phyloP scores from a whole-genome alignment of 2,797 vertebrate species.

The Eleutherodactylus coqui region DNA sequence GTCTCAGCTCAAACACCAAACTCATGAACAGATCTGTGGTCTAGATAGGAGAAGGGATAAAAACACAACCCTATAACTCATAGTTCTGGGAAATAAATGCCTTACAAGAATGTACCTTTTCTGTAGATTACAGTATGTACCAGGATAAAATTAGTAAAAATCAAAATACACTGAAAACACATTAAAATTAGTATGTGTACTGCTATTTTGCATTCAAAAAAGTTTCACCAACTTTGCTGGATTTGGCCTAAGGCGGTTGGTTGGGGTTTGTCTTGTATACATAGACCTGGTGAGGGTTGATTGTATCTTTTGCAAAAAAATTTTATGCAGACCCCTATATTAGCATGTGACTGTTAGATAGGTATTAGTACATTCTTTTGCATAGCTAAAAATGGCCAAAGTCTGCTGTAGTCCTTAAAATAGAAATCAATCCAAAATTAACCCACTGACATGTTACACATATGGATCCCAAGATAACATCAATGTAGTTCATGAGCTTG shows the following conservation, averaged over 20 bases:
- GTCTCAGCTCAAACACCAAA: constrained; percentile 81
- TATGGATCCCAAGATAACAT: too few species aligned
- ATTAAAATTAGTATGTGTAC: not conserved
- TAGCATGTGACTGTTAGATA: not conserved
- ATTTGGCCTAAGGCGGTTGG: not conserved
- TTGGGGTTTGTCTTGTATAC: not conserved
- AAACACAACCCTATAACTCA: not conserved
- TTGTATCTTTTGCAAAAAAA: not conserved
- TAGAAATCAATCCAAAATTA: too few species aligned
- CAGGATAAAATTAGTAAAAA: not conserved
- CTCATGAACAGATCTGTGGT: constrained; percentile 78
- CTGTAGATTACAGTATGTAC: not conserved
- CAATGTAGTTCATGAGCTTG: too few species aligned
- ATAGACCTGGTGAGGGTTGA: not conserved
- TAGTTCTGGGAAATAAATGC: not conserved
- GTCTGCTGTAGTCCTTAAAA: not conserved
- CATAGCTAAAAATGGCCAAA: not conserved
- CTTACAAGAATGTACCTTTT: not conserved
- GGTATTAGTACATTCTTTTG: not conserved
- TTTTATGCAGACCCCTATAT: not conserved
- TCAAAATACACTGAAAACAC: not conserved
- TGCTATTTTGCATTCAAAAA: not conserved
- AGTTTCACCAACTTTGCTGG: not conserved
- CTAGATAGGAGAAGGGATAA: constrained; percentile 67
- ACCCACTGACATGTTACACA: too few species aligned